Evolutionary conservation across 2,888 invertebrate species (phyloP).

Genomic region (Machimus rusticus): DNA sequence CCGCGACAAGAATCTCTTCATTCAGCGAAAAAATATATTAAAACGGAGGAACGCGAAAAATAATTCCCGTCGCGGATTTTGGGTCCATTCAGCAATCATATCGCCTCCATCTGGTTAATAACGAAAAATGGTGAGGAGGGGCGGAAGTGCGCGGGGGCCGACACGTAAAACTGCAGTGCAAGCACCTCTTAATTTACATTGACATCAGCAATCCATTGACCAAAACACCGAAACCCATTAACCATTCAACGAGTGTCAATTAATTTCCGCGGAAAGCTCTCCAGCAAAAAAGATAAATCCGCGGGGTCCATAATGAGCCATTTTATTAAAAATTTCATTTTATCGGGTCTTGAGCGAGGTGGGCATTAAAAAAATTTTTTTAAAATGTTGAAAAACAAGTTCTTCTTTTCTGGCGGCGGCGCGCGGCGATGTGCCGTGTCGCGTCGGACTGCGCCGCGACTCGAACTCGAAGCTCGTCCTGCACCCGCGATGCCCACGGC

Average conservation of each 20-base stretch:
- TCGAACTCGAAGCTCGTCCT: slow-evolving; percentile 24
- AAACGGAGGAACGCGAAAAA: neutral
- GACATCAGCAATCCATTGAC: slow-evolving; percentile 39
- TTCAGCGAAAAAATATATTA: neutral
- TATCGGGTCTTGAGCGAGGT: slow-evolving; percentile 13
- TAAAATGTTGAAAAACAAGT: slow-evolving; percentile 44
- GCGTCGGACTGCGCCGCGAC: neutral
- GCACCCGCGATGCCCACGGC: slow-evolving; percentile 26
- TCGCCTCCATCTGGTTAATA: neutral
- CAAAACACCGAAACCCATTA: slow-evolving; percentile 41
- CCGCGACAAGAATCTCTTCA: neutral
- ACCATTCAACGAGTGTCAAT: slow-evolving; percentile 43
- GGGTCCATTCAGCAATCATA: neutral
- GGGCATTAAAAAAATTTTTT: slow-evolving; percentile 18
- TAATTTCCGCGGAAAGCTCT: slow-evolving; percentile 23
- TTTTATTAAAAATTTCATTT: slow-evolving; percentile 43
- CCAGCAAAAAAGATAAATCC: slow-evolving; percentile 20
- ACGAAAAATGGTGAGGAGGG: neutral
- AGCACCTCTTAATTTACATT: slow-evolving; percentile 40
- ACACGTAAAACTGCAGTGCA: slow-evolving; percentile 25
- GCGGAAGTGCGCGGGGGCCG: neutral
- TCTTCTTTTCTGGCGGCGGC: neutral
- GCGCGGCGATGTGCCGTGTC: neutral
- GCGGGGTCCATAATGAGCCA: slow-evolving; percentile 34
- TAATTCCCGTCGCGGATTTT: neutral